Percentiles rank a stretch among this genome's conserved stretches.
These are phyloP conservation scores for Polypterus bichir DNA, from an alignment of 2,113 vertebrate species.

Conservation along the genomic window DNA sequence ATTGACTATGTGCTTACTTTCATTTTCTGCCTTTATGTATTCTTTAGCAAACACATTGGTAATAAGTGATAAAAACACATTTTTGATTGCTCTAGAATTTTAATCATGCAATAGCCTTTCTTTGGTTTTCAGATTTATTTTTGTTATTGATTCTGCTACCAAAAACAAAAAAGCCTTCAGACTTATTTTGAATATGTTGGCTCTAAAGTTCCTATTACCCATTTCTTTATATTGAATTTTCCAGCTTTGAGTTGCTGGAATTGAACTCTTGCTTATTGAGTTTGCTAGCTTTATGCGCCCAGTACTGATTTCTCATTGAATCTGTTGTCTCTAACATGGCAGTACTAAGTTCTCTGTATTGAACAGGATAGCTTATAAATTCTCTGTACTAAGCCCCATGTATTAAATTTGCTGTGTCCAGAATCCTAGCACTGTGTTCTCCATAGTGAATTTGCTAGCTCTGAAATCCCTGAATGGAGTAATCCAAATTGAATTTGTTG, in stretches of 20 bases:
- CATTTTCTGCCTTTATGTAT: no score
- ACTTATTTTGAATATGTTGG: background rate
- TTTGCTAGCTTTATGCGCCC: constrained; percentile 1
- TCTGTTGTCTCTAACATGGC: background rate
- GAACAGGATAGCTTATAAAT: constrained; percentile 9
- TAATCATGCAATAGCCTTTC: constrained; percentile 8
- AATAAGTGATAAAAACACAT: no score
- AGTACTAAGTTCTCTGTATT: constrained; percentile 1
- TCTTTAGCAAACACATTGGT: no score
- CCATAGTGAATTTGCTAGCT: constrained; percentile 14
- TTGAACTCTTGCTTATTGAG: constrained; percentile 2
- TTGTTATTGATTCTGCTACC: no score
- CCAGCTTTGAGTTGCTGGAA: background rate
- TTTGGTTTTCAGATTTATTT: background rate
- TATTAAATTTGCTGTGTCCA: constrained; percentile 12
- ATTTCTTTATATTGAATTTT: background rate
- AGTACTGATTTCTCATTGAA: constrained; percentile 9
- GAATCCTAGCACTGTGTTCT: constrained; percentile 8
- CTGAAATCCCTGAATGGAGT: constrained; percentile 7
- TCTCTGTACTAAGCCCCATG: constrained; percentile 9
- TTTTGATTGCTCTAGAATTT: background rate
- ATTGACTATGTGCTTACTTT: no score
- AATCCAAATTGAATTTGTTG: constrained; percentile 15
- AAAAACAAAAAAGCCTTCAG: no score
- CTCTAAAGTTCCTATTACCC: background rate